Conservation (phyloP, 2,113 vertebrate species). For the Cyprinodon brontotheroides region DNA sequence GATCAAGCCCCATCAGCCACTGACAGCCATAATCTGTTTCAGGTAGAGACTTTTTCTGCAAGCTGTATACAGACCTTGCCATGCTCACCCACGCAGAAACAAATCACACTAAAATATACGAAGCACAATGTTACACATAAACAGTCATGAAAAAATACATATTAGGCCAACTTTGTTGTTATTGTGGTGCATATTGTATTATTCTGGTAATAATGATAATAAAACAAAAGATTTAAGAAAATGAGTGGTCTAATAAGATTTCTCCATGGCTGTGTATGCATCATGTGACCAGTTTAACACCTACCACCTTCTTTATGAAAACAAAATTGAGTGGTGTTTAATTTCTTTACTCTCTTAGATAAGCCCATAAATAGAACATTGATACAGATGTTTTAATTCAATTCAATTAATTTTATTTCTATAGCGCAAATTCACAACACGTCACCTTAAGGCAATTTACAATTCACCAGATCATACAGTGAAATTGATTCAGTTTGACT, state of each 20-base stretch:
- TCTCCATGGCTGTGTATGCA: no score
- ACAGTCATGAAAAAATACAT: no score
- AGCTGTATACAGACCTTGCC: not conserved
- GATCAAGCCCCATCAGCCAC: not conserved
- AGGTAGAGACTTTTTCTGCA: not conserved
- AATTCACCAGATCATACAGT: no score
- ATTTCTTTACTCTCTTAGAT: not conserved
- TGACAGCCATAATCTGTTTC: not conserved
- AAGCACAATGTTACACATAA: not conserved
- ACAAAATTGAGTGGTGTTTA: not conserved
- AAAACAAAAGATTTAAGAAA: no score
- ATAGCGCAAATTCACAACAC: no score
- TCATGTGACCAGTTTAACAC: not conserved
- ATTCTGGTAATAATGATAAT: no score
- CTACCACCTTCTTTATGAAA: not conserved
- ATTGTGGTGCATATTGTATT: no score
- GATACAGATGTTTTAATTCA: not conserved
- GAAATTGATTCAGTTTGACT: no score
- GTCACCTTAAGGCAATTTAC: no score
- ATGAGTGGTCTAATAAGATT: no score
- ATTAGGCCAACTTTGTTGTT: no score
- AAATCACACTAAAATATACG: not conserved
- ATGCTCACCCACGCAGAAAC: not conserved
- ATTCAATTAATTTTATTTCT: no score
- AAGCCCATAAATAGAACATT: not conserved